These are phyloP conservation scores for Tyria jacobaeae DNA, from an alignment of 2,888 invertebrate species.

Conservation along the genomic window DNA sequence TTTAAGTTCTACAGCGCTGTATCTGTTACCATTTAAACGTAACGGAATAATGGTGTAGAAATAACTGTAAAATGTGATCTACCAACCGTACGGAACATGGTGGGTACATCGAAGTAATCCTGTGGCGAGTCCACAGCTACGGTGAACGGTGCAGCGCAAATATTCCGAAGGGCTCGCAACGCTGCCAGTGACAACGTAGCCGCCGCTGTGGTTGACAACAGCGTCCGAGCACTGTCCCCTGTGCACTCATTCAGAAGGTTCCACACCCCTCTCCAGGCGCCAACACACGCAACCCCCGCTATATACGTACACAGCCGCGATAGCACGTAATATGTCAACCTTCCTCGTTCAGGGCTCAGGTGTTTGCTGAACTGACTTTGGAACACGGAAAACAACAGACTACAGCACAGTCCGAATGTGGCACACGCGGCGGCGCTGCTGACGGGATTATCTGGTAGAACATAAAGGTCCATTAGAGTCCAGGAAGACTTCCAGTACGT, in stretches of 20 bases:
- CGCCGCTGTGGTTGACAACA: slow-evolving; percentile 88
- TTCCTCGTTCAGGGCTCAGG: slow-evolving; percentile 89
- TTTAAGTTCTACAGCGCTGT: not conserved
- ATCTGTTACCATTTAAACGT: too few relatives aligned
- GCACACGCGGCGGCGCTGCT: slow-evolving; percentile 90
- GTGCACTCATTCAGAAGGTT: slow-evolving; percentile 91
- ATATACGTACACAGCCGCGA: slow-evolving; percentile 91
- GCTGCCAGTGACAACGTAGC: slow-evolving; percentile 89
- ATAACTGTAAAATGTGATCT: slow-evolving; percentile 17
- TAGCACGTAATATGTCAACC: slow-evolving; percentile 89
- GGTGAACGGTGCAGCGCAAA: slow-evolving; percentile 93
- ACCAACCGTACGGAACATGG: slow-evolving; percentile 95
- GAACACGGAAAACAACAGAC: slow-evolving; percentile 89
- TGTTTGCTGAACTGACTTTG: slow-evolving; percentile 87
- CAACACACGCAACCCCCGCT: slow-evolving; percentile 93
- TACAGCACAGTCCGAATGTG: slow-evolving; percentile 89
- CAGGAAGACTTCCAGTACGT: slow-evolving; percentile 96
- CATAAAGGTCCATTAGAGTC: slow-evolving; percentile 91
- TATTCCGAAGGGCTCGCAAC: slow-evolving; percentile 91
- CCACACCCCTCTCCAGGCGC: slow-evolving; percentile 96
- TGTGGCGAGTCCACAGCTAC: slow-evolving; percentile 91
- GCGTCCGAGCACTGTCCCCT: slow-evolving; percentile 85
- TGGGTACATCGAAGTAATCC: slow-evolving; percentile 94
- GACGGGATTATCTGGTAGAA: slow-evolving; percentile 87
- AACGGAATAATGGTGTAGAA: not conserved